These are phyloP conservation scores for Oscheius sp. DNA, from an alignment of 2,888 invertebrate genomes.

Conservation along the genomic window DNA sequence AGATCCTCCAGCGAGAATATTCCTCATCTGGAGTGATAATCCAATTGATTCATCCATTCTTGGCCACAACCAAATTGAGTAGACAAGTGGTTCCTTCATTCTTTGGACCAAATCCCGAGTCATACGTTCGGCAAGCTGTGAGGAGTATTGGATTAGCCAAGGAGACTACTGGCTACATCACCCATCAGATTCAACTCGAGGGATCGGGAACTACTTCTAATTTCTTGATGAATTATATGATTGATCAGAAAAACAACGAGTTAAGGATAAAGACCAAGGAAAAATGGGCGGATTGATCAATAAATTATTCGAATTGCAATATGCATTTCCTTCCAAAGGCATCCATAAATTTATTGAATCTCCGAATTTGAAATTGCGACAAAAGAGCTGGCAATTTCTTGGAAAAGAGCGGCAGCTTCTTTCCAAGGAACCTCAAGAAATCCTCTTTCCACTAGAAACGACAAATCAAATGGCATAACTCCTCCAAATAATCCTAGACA, in stretches of 20 bases:
- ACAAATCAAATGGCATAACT: too few relatives aligned
- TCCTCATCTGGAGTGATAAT: conserved; percentile 70
- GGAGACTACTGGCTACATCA: conserved; percentile 65
- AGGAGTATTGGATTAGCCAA: conserved; percentile 57
- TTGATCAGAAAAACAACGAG: neutral
- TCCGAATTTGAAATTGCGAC: too few relatives aligned
- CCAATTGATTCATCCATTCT: conserved; percentile 64
- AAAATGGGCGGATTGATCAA: too few relatives aligned
- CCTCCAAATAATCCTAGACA: too few relatives aligned
- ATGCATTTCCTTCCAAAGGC: too few relatives aligned
- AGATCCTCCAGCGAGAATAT: conserved; percentile 71
- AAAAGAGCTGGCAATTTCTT: too few relatives aligned
- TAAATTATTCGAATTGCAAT: too few relatives aligned
- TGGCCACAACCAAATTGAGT: conserved; percentile 67
- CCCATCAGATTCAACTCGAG: neutral
- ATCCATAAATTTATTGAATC: too few relatives aligned
- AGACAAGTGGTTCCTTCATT: conserved; percentile 56
- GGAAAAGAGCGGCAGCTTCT: too few relatives aligned
- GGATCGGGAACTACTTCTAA: neutral
- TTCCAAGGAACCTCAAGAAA: too few relatives aligned
- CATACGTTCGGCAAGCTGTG: conserved; percentile 56
- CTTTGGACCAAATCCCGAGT: conserved; percentile 55
- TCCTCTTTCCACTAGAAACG: too few relatives aligned
- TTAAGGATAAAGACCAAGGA: neutral
- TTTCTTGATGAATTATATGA: neutral